Evolutionary conservation across 2,113 vertebrate genomes (phyloP).

Genomic region (Oreotrochilus melanogaster): DNA sequence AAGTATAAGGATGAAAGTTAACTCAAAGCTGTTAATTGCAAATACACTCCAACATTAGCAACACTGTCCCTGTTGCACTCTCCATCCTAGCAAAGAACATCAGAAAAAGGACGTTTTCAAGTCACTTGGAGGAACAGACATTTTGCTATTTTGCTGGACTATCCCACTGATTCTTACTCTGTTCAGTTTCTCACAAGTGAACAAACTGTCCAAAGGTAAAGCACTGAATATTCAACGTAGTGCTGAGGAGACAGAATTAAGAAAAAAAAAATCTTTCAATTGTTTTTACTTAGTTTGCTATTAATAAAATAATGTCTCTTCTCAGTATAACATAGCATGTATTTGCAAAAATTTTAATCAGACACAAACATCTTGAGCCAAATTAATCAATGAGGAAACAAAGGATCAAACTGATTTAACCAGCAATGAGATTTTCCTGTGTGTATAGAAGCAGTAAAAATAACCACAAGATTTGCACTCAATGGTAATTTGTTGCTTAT

Average conservation of each 20-base stretch:
- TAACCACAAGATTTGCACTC: not conserved
- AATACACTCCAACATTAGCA: not conserved
- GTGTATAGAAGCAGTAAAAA: not conserved
- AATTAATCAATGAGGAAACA: not conserved
- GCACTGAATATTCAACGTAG: not conserved
- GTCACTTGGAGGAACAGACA: not conserved
- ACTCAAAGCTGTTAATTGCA: constrained; percentile 49
- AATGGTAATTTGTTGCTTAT: not conserved
- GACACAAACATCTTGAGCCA: not conserved
- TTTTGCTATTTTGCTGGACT: not conserved
- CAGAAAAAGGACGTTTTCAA: not conserved
- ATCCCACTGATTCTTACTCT: not conserved
- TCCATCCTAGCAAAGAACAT: not conserved
- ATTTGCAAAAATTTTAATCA: constrained; percentile 20
- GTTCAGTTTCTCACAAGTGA: not conserved
- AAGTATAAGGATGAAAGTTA: constrained; percentile 15
- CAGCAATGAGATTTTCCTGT: not conserved
- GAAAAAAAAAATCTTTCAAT: not conserved
- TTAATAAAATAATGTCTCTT: constrained; percentile 15
- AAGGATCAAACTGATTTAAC: not conserved
- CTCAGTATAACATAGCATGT: not conserved
- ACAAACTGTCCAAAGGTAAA: not conserved
- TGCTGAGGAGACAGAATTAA: not conserved
- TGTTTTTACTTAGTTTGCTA: not conserved
- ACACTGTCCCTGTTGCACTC: not conserved